A percentile compares a stretch with the other conserved stretches of the same genome.
phyloP scores from a whole-genome alignment of 2,113 vertebrate species.

The Oophaga pumilio region DNA sequence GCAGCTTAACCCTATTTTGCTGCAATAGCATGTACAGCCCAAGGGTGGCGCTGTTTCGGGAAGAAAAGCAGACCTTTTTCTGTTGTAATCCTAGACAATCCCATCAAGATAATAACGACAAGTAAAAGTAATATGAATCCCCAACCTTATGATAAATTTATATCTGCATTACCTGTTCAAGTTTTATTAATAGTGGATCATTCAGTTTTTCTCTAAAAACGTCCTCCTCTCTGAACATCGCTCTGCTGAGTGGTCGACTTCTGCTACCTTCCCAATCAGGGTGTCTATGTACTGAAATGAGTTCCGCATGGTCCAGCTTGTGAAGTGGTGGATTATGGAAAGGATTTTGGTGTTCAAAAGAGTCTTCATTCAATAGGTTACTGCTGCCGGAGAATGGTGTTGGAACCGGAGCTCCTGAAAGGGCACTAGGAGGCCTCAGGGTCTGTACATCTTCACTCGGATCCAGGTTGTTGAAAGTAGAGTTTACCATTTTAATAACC shows the following conservation, averaged over 20 bases:
- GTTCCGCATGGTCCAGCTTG: slow-evolving; percentile 53
- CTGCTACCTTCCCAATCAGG: slow-evolving; percentile 58
- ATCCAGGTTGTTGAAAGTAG: slow-evolving; percentile 67
- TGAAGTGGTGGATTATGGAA: slow-evolving; percentile 50
- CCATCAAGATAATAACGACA: neutral
- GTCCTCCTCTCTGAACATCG: slow-evolving; percentile 17
- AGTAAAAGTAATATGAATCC: neutral
- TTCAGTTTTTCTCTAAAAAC: slow-evolving; percentile 62
- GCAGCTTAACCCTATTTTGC: too few relatives aligned
- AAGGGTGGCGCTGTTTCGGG: neutral
- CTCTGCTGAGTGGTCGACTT: slow-evolving; percentile 50
- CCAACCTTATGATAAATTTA: neutral
- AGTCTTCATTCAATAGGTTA: slow-evolving; percentile 74
- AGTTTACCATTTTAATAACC: too few relatives aligned
- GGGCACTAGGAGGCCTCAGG: slow-evolving; percentile 66
- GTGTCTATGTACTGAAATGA: slow-evolving; percentile 25
- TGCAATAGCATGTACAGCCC: neutral
- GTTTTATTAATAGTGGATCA: slow-evolving; percentile 76
- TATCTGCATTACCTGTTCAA: slow-evolving; percentile 81
- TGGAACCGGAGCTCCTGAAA: slow-evolving; percentile 67
- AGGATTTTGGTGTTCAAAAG: slow-evolving; percentile 65
- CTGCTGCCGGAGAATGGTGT: slow-evolving; percentile 74
- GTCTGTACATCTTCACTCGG: slow-evolving; percentile 61
- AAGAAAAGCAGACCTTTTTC: neutral
- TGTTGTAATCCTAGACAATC: too few relatives aligned